Evolutionary conservation across 1,140 invertebrate genomes (phyloP).

Genomic region (Trinorchestia longiramus): DNA sequence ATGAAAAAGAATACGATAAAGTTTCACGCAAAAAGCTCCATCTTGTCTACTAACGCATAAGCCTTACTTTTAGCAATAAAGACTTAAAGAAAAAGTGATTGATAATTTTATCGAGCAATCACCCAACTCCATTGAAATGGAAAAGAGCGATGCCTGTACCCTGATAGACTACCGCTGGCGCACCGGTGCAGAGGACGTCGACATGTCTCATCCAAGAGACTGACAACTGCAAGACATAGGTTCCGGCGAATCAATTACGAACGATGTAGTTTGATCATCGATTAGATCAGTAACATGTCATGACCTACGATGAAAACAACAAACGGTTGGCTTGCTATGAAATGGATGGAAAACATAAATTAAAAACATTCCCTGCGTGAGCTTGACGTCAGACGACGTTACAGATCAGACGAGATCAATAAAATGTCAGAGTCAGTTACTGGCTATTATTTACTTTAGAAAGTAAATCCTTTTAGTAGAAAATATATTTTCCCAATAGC

Average conservation of each 20-base stretch:
- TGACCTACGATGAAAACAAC: background rate
- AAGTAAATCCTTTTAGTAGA: background rate
- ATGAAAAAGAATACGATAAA: conserved; percentile 33
- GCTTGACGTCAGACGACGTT: background rate
- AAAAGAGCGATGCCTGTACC: conserved; percentile 26
- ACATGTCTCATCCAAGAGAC: background rate
- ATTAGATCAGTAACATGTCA: background rate
- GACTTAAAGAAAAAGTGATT: conserved; percentile 51
- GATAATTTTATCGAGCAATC: conserved; percentile 36
- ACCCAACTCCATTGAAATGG: background rate
- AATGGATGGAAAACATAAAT: background rate
- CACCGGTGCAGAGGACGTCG: background rate
- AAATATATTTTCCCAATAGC: background rate
- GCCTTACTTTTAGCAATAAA: conserved; percentile 41
- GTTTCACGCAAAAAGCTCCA: conserved; percentile 44
- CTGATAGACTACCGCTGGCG: conserved; percentile 47
- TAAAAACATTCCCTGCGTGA: background rate
- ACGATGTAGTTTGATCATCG: background rate
- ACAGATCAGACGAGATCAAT: background rate
- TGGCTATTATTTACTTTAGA: background rate
- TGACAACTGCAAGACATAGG: background rate
- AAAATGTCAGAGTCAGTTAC: background rate
- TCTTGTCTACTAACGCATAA: conserved; percentile 30
- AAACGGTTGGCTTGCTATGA: background rate
- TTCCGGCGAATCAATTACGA: background rate